Evolutionary conservation across 2,113 vertebrate genomes (phyloP).

Genomic region (Chlamydotis undulata): DNA sequence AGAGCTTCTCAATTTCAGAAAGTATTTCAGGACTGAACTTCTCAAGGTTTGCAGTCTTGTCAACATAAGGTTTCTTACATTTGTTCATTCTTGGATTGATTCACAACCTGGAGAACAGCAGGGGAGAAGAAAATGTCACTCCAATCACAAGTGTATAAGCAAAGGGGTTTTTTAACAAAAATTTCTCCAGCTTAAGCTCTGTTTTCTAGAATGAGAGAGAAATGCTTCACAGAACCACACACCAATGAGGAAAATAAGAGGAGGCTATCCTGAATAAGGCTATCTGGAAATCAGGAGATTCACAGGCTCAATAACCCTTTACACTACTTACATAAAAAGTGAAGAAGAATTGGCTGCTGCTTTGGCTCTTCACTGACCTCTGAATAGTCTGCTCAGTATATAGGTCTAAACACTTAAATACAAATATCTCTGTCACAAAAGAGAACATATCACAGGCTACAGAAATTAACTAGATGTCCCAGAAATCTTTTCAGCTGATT

Average conservation of each 20-base stretch:
- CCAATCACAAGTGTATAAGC: not conserved
- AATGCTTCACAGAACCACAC: not conserved
- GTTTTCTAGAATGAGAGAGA: not conserved
- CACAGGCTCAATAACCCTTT: not conserved
- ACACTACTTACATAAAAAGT: not conserved
- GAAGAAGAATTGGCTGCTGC: not conserved
- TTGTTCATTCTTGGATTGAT: constrained; percentile 81
- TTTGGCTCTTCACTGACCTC: not conserved
- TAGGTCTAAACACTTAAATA: not conserved
- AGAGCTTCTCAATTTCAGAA: constrained; percentile 81
- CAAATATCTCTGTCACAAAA: not conserved
- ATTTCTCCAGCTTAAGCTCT: not conserved
- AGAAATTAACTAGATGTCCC: not conserved
- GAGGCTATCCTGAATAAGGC: not conserved
- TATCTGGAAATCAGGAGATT: not conserved
- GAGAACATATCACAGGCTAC: not conserved
- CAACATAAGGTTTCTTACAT: constrained; percentile 68
- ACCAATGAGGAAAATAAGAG: not conserved
- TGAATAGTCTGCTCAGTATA: not conserved
- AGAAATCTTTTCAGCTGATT: not conserved
- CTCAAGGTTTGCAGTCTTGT: constrained; percentile 39
- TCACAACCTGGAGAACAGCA: constrained; percentile 37
- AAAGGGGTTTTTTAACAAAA: not conserved
- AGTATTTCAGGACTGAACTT: constrained; percentile 72
- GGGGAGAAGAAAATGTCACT: not conserved